Evolutionary conservation across 2,888 invertebrate genomes (phyloP).

Genomic region (Torymus texanus): DNA sequence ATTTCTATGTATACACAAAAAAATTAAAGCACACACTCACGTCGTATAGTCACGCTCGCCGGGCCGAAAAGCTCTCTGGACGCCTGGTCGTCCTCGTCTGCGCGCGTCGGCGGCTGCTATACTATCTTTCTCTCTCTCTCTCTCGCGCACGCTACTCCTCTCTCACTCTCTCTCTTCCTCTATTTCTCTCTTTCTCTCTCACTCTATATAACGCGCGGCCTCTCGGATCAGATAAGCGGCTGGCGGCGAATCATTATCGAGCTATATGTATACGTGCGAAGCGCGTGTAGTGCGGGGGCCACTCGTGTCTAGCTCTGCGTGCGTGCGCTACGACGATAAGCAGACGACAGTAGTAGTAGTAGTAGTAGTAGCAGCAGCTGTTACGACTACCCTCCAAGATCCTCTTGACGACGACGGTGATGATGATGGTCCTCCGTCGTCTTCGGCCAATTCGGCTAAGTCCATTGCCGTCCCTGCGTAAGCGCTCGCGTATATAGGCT

Average conservation of each 20-base stretch:
- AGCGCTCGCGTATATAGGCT: too few species aligned
- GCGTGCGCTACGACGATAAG: slow-evolving; percentile 26
- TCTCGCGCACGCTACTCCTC: too few species aligned
- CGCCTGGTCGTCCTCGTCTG: too few species aligned
- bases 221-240: slow-evolving; percentile 34
- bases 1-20: too few species aligned
- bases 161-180: too few species aligned
- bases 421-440: too few species aligned
- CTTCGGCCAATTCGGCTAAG: slow-evolving; percentile 26
- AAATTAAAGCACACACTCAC: too few species aligned
- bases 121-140: too few species aligned
- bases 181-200: not conserved
- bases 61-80: too few species aligned
- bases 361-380: not conserved
- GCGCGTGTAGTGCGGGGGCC: not conserved
- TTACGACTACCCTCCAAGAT: not conserved
- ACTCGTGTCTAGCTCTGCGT: not conserved
- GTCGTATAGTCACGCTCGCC: too few species aligned
- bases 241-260: slow-evolving; percentile 46
- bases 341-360: slow-evolving; percentile 2
- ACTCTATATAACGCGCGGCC: not conserved
- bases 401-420: too few species aligned
- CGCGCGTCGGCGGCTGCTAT: too few species aligned
- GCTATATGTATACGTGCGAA: not conserved
- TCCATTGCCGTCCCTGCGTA: slow-evolving; percentile 34